These are phyloP conservation scores for Trichonephila clavata DNA, from an alignment of 1,140 invertebrate species.

Conservation along the genomic window DNA sequence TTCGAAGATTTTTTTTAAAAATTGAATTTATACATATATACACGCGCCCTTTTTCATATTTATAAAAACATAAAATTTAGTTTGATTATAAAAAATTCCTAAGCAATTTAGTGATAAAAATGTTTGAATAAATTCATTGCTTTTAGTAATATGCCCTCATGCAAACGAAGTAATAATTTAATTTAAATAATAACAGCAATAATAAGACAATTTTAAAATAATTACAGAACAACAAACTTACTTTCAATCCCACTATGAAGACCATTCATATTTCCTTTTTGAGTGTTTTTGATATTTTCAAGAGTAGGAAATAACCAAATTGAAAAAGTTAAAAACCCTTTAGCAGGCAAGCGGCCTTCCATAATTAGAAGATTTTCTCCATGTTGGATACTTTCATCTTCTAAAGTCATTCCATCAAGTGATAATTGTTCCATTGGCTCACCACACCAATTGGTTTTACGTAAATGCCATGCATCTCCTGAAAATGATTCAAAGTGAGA, in stretches of 20 bases:
- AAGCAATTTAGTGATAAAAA: too few relatives aligned
- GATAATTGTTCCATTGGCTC: slow-evolving; percentile 63
- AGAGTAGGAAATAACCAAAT: slow-evolving; percentile 69
- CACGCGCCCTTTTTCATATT: too few relatives aligned
- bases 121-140: too few relatives aligned
- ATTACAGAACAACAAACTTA: not conserved
- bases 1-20: too few relatives aligned
- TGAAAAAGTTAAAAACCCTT: slow-evolving; percentile 64
- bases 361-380: slow-evolving; percentile 64
- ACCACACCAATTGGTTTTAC: slow-evolving; percentile 72
- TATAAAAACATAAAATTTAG: too few relatives aligned
- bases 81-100: too few relatives aligned
- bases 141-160: too few relatives aligned
- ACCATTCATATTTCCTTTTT: slow-evolving; percentile 62
- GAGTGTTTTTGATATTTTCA: slow-evolving; percentile 17
- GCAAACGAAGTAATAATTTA: too few relatives aligned
- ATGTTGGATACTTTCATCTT: slow-evolving; percentile 72
- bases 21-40: too few relatives aligned
- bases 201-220: not conserved
- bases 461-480: slow-evolving; percentile 74
- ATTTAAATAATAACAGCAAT: too few relatives aligned
- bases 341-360: slow-evolving; percentile 65
- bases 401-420: slow-evolving; percentile 58
- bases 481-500: not conserved
- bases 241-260: slow-evolving; percentile 53